Conservation (phyloP, 1,140 invertebrate genomes). For the Caerostris extrusa region DNA sequence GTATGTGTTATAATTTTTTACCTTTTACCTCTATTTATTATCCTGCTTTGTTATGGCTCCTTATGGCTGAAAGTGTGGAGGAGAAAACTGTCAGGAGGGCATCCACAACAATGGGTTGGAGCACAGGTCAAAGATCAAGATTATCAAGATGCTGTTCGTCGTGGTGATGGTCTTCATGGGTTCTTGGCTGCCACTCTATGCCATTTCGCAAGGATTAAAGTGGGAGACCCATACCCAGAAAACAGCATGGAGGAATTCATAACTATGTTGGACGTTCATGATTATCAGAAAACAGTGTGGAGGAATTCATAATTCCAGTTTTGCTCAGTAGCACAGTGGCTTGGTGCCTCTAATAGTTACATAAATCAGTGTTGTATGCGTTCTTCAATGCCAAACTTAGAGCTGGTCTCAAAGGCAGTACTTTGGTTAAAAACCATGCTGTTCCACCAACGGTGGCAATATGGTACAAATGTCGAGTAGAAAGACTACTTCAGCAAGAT, state of each 20-base stretch:
- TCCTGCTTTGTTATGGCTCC: slow-evolving; percentile 94
- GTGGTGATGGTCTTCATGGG: slow-evolving; percentile 97
- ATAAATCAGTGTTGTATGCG: slow-evolving; percentile 84
- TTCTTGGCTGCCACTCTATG: slow-evolving; percentile 97
- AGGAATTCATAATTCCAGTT: slow-evolving; percentile 66
- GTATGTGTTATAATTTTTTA: slow-evolving; percentile 90
- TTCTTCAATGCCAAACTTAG: slow-evolving; percentile 84
- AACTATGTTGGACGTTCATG: too few relatives aligned
- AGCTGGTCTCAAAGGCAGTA: slow-evolving; percentile 79
- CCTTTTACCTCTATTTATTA: slow-evolving; percentile 94
- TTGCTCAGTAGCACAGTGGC: slow-evolving; percentile 83
- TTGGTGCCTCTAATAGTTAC: slow-evolving; percentile 83
- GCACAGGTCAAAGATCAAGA: slow-evolving; percentile 89
- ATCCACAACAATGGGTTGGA: slow-evolving; percentile 88
- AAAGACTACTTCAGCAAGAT: not conserved
- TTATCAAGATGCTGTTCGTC: slow-evolving; percentile 95
- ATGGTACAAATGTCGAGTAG: slow-evolving; percentile 6
- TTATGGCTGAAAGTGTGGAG: slow-evolving; percentile 96
- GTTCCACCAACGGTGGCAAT: not conserved
- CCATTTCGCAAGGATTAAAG: slow-evolving; percentile 92
- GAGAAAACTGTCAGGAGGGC: slow-evolving; percentile 90
- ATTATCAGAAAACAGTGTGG: too few relatives aligned
- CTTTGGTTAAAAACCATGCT: slow-evolving; percentile 49
- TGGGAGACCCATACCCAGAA: slow-evolving; percentile 82
- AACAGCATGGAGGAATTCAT: slow-evolving; percentile 7